phyloP scores from a whole-genome alignment of 2,113 vertebrate genomes.

The Lamprotornis superbus region DNA sequence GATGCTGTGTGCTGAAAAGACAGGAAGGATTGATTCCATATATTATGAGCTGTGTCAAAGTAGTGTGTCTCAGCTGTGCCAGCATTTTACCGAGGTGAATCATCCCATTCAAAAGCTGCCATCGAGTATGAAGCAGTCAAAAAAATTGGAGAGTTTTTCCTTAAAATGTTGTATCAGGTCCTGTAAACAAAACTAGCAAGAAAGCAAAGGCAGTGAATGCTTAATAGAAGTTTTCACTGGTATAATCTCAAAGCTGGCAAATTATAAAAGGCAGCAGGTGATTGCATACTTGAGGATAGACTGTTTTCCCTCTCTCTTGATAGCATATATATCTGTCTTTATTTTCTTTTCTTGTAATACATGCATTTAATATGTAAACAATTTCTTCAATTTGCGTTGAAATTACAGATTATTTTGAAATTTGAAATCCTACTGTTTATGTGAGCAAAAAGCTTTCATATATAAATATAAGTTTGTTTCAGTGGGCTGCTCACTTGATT shows the following conservation, averaged over 20 bases:
- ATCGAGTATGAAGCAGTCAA: not conserved
- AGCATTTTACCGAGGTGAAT: not conserved
- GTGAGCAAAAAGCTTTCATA: not conserved
- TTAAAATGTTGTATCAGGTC: not conserved
- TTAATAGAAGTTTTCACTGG: not conserved
- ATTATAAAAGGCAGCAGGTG: not conserved
- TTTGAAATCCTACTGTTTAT: not conserved
- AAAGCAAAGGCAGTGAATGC: not conserved
- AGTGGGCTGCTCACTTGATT: not conserved
- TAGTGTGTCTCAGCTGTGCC: not conserved
- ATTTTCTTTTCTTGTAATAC: too few relatives aligned
- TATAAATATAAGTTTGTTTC: not conserved
- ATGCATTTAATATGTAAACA: too few relatives aligned
- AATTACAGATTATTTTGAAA: slow-evolving; percentile 11
- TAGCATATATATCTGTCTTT: not conserved
- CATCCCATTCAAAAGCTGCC: not conserved
- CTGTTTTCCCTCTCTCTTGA: not conserved
- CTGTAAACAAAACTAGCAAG: not conserved
- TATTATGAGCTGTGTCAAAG: not conserved
- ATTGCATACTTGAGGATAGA: not conserved
- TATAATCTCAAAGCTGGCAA: not conserved
- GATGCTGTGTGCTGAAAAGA: not conserved
- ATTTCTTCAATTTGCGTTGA: not conserved
- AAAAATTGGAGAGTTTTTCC: not conserved
- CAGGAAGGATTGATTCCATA: not conserved